Evolutionary conservation across 2,113 vertebrate species (phyloP), one percentile per base, ranked within the genome.

Genomic region (Recurvirostra avosetta): DNA sequence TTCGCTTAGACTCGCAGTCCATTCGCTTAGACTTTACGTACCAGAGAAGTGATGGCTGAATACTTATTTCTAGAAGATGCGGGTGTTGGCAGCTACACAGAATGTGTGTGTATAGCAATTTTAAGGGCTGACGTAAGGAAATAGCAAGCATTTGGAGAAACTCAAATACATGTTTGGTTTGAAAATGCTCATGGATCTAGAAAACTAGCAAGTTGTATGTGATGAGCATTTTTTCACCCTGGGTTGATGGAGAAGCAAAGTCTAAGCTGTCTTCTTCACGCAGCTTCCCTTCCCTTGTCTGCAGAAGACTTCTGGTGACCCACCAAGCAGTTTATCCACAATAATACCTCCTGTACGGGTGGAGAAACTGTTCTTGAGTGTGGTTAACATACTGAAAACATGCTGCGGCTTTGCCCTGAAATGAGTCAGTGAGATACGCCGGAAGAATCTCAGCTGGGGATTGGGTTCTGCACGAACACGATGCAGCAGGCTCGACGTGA

Each of bases 1-100:
- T 2, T 61, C 36, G 1, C 2, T 7, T 8, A 27, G 88, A 21
- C 22, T 82, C 13, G 22, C 13, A 34, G 36, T 23, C 43, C 43
- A 0, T 2, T 61, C 36, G 1, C 2, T 8, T 8, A 27, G 88
- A 22, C 22, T 79, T 70, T 13, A 3, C 34, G 27, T 61, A 13
- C 11, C 62, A 50, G 47, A n/a, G 49, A 36, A 75, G 12, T 6
- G 55, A 2, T 68, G 66, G 38, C 79, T 80, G 67, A 80, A 45
- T 21, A 4, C 25, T 62, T 77, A 32, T 34, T 90, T 73, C 66
- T 52, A 2, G 41, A 66, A 91, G 58, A 10, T 72, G 52, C 34
- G 55, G 58, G 21, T 47, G 41, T 63, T 62, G 90, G 76, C 68
- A 94, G 50, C 62, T 25, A 1, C 50, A 5, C 49, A n/a, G 70